These are phyloP conservation scores for Actias luna DNA, from an alignment of 2,888 invertebrate species.

Conservation along the genomic window DNA sequence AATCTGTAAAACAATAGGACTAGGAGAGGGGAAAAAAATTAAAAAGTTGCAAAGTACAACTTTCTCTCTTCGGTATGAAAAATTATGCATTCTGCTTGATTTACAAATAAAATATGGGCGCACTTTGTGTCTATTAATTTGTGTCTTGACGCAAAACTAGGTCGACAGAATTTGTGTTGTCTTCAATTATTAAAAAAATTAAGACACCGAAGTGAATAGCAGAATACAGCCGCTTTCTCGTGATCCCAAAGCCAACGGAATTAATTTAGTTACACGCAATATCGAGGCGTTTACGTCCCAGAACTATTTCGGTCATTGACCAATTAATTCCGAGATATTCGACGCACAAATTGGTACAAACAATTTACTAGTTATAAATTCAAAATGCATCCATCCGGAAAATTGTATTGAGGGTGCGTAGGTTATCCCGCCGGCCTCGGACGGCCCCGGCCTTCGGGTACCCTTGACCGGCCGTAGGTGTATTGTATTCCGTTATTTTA, in stretches of 20 bases:
- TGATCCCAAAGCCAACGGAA: neutral
- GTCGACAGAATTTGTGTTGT: no score
- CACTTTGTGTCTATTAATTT: no score
- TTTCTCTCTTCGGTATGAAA: no score
- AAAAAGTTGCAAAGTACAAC: no score
- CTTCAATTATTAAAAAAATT: no score
- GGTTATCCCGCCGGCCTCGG: slow-evolving; percentile 49
- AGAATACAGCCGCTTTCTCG: no score
- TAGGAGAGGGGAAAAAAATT: no score
- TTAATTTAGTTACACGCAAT: slow-evolving; percentile 5
- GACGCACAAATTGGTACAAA: slow-evolving; percentile 73
- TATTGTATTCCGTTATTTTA: slow-evolving; percentile 53
- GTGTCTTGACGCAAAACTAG: no score
- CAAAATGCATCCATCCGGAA: slow-evolving; percentile 77
- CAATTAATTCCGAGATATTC: slow-evolving; percentile 78
- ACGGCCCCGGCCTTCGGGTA: slow-evolving; percentile 33
- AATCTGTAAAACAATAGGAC: no score
- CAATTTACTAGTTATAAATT: slow-evolving; percentile 81
- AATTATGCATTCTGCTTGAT: no score
- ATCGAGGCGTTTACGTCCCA: neutral
- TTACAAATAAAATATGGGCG: no score
- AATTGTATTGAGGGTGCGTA: slow-evolving; percentile 73
- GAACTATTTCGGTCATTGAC: slow-evolving; percentile 54
- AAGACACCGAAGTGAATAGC: no score
- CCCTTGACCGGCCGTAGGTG: slow-evolving; percentile 33